Conservation (phyloP, 2,888 invertebrate species). For the Athalia cordata region DNA sequence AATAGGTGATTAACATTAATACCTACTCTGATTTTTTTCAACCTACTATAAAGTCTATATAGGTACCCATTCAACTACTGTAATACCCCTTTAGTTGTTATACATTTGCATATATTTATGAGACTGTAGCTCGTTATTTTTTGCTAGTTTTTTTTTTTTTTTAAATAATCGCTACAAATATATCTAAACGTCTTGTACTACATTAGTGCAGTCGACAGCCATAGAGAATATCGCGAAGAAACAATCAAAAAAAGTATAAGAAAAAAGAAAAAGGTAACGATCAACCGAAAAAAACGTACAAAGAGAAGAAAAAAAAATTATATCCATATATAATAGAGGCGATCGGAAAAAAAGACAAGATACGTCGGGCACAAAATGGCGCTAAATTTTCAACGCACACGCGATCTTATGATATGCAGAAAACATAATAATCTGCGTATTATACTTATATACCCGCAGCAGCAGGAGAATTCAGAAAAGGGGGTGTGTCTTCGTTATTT, state of each 20-base stretch:
- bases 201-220: neutral
- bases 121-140: slow-evolving; percentile 68
- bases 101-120: slow-evolving; percentile 72
- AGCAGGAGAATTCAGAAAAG: neutral
- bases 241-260: slow-evolving; percentile 36
- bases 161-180: too few species aligned
- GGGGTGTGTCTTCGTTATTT: too few species aligned
- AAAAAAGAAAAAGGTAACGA: slow-evolving; percentile 64
- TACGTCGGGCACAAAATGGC: slow-evolving; percentile 69
- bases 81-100: slow-evolving; percentile 50
- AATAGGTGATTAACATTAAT: slow-evolving; percentile 70
- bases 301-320: slow-evolving; percentile 23
- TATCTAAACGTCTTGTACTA: too few species aligned
- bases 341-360: slow-evolving; percentile 55
- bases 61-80: slow-evolving; percentile 50
- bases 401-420: slow-evolving; percentile 66
- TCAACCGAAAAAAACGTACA: slow-evolving; percentile 59
- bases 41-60: slow-evolving; percentile 52
- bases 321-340: slow-evolving; percentile 17
- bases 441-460: neutral
- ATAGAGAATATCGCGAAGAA: slow-evolving; percentile 24
- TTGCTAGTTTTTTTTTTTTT: slow-evolving; percentile 59
- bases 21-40: slow-evolving; percentile 65
- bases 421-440: slow-evolving; percentile 15
- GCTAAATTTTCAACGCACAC: slow-evolving; percentile 72